phyloP scores from a whole-genome alignment of 2,797 vertebrate species.

The Fistularia commersonii region DNA sequence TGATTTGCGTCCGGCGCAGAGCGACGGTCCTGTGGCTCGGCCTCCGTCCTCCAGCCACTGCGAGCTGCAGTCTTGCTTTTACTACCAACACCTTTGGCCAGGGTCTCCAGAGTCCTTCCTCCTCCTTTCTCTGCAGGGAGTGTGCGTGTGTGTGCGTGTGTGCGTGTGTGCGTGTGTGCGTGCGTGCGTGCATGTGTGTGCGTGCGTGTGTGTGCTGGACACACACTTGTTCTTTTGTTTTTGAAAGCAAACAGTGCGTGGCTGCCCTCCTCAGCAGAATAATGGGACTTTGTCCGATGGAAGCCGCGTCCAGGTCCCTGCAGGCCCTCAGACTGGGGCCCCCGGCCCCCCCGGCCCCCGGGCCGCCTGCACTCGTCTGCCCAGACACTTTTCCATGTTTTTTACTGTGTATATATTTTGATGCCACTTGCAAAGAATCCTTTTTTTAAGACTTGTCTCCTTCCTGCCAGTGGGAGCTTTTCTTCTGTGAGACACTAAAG shows the following conservation, averaged over 20 bases:
- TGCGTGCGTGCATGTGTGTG: slow-evolving; percentile 29
- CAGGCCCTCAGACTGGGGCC: no score
- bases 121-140: slow-evolving; percentile 66
- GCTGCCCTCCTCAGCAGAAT: slow-evolving; percentile 19
- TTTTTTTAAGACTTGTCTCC: slow-evolving; percentile 47
- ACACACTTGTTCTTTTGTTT: slow-evolving; percentile 41
- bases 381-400: slow-evolving; percentile 67
- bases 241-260: slow-evolving; percentile 14
- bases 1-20: no score
- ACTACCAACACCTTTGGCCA: slow-evolving; percentile 46
- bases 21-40: no score
- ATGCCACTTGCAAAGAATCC: slow-evolving; percentile 52
- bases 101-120: slow-evolving; percentile 61
- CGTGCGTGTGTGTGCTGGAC: slow-evolving; percentile 67
- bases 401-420: slow-evolving; percentile 69
- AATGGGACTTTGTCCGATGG: slow-evolving; percentile 14
- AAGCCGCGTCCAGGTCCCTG: no score
- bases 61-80: slow-evolving; percentile 36
- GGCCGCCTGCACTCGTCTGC: slow-evolving; percentile 48
- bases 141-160: slow-evolving; percentile 25
- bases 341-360: slow-evolving; percentile 31
- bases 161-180: slow-evolving; percentile 23
- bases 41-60: no score
- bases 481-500: background rate
- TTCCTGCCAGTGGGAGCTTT: background rate